Percentiles rank a stretch among this genome's conserved stretches.
These are phyloP conservation scores for Drosophila atripex DNA, from an alignment of 2,888 invertebrate genomes.

Conservation along the genomic window DNA sequence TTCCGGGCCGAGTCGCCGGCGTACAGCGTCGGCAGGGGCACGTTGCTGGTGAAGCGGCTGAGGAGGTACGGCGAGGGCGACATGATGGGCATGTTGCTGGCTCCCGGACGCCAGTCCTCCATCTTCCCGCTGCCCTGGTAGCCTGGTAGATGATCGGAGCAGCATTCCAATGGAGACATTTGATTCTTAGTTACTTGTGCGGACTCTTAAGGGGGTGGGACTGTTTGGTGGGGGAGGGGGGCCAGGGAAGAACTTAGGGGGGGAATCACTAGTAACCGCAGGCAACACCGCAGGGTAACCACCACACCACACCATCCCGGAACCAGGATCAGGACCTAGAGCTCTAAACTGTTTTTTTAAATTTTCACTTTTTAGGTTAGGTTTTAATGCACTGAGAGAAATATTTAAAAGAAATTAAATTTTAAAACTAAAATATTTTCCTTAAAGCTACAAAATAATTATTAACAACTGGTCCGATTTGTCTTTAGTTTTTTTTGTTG, in stretches of 20 bases:
- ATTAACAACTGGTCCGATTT: conserved; percentile 26
- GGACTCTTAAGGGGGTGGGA: background rate
- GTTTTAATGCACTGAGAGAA: background rate
- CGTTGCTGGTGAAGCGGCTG: conserved; percentile 83
- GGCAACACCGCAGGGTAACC: conserved; percentile 53
- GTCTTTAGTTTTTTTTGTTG: conserved; percentile 50
- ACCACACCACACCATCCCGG: background rate
- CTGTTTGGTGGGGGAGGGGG: background rate
- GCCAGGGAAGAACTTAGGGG: too few relatives aligned
- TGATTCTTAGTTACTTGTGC: conserved; percentile 48
- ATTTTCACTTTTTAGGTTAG: background rate
- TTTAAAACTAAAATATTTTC: background rate
- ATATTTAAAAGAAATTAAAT: background rate
- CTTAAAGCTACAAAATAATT: conserved; percentile 11
- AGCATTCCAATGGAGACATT: conserved; percentile 49
- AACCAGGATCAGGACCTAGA: conserved; percentile 16
- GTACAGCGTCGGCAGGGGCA: conserved; percentile 92
- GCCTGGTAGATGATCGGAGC: conserved; percentile 41
- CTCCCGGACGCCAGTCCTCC: conserved; percentile 82
- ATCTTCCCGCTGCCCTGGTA: conserved; percentile 71
- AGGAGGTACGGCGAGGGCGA: conserved; percentile 83
- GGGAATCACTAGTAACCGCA: conserved; percentile 52
- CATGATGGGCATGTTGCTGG: conserved; percentile 79
- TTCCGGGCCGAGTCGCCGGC: conserved; percentile 87
- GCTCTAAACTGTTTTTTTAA: background rate